A percentile compares a stretch with the other conserved stretches of the same genome.
Conservation (phyloP, 2,113 vertebrate genomes). For the Pionites leucogaster region DNA sequence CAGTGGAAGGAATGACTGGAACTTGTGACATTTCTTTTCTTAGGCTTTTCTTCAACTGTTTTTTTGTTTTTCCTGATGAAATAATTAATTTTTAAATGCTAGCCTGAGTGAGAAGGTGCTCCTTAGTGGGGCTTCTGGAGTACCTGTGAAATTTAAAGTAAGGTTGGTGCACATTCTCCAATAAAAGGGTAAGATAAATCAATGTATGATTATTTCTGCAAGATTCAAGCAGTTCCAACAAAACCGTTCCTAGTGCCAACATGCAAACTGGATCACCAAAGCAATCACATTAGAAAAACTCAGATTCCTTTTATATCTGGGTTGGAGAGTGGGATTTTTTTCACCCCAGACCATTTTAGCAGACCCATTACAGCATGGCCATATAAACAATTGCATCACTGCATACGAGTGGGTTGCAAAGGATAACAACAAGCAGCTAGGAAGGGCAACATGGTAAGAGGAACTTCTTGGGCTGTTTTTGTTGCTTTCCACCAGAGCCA, state of each 20-base stretch:
- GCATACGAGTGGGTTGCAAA: not conserved
- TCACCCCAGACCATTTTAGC: not conserved
- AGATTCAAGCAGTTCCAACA: not conserved
- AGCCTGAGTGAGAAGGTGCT: not conserved
- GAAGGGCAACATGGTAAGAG: not conserved
- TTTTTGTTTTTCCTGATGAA: not conserved
- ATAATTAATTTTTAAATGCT: not conserved
- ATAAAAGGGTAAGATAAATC: not conserved
- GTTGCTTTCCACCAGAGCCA: not conserved
- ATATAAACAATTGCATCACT: not conserved
- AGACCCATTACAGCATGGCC: not conserved
- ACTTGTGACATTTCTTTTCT: not conserved
- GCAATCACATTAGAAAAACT: not conserved
- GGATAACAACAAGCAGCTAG: not conserved
- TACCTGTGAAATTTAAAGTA: not conserved
- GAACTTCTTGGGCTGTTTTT: not conserved
- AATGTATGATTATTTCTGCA: not conserved
- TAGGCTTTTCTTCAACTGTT: not conserved
- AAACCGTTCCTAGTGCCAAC: not conserved
- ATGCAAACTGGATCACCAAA: not conserved
- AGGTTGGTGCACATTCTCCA: not conserved
- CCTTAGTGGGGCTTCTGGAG: not conserved
- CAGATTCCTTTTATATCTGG: not conserved
- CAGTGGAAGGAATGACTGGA: not conserved
- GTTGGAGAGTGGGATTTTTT: not conserved